Base-by-base conservation (phyloP, 2,797 vertebrate species). In the Ptychobarbus kaznakovi region DNA sequence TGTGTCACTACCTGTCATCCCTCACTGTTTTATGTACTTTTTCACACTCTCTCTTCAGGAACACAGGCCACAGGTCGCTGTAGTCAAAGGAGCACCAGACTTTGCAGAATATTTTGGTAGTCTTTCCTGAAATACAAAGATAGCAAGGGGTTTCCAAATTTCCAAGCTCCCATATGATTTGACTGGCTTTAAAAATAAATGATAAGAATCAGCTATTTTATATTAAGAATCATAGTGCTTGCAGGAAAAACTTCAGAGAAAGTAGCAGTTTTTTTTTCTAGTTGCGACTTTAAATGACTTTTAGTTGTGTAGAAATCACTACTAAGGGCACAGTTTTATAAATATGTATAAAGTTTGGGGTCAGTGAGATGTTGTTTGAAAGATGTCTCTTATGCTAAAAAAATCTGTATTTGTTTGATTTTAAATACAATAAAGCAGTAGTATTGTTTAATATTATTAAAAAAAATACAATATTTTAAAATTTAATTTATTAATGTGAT, bases 1-100 rank as follows among this genome's bases (percentile, higher is more conserved):
- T 80, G 18, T 80, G 53, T 86, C 32, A 51, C 42, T 73, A 2
- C 2, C 77, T 80, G 65, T 73, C 22, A 74, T 56, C 63, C 58
- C 32, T 51, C 20, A 25, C 13, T 53, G 28, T 22, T 66, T 80
- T 68, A 22, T 81, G 32, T 40, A 13, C 53, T 35, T 58, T 82
- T 40, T 66, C n/a, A 58, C 38, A 81, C 46, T 69, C 49, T 42
- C 12, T 56, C 22, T 80, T 35, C 63, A 69, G 44, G n/a, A 82
- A 51, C 49, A 73, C 4, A 76, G 74, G 74, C 40, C 40, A 74
- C 42, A 74, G 13, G 40, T 74, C 13, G 0, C 53, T 61, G 51
- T 77, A 58, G 68, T 40, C 35, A 40, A 22, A 22, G 20, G 20
- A 22, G 28, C 6, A 42, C 68, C 68, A 22, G 35, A 22, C 10